A percentile compares a stretch with the other conserved stretches of the same genome.
Evolutionary conservation across 2,888 invertebrate genomes (phyloP).

Genomic region (Ormyrus thymus): DNA sequence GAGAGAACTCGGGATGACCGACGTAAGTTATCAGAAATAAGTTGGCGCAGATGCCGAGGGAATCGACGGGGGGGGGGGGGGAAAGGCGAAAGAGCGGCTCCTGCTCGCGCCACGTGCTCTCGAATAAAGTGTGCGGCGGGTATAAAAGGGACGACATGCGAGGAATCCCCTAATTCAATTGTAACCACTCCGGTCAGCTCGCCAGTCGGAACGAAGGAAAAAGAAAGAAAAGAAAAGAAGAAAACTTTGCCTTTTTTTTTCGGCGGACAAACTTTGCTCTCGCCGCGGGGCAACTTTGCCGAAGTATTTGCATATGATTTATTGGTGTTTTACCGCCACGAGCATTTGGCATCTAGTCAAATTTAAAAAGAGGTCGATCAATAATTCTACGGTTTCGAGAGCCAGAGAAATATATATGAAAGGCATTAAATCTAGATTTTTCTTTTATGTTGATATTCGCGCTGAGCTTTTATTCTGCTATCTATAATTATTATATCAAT

Average conservation of each 20-base stretch:
- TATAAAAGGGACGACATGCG: conserved; percentile 1
- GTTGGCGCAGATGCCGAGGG: conserved; percentile 7
- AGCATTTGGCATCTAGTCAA: conserved; percentile 12
- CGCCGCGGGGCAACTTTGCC: neutral
- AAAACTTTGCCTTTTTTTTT: no score
- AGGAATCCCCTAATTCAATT: conserved; percentile 15
- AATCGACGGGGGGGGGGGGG: neutral
- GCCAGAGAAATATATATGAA: no score
- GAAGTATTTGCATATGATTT: conserved; percentile 6
- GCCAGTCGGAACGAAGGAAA: neutral
- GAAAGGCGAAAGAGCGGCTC: conserved; percentile 4
- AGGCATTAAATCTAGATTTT: no score
- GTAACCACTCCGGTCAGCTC: conserved; percentile 9
- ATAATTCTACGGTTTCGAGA: neutral
- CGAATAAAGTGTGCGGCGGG: conserved; percentile 36
- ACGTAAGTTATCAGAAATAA: conserved; percentile 35
- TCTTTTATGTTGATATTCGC: no score
- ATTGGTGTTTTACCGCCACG: neutral
- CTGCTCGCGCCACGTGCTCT: neutral
- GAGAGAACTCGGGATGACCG: conserved; percentile 11
- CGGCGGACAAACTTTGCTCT: no score
- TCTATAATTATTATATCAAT: no score
- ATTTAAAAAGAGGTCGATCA: conserved; percentile 22
- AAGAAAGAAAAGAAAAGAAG: no score
- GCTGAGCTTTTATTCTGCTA: no score